phyloP scores from a whole-genome alignment of 2,888 invertebrate species.

The Mactromeris polynyma region DNA sequence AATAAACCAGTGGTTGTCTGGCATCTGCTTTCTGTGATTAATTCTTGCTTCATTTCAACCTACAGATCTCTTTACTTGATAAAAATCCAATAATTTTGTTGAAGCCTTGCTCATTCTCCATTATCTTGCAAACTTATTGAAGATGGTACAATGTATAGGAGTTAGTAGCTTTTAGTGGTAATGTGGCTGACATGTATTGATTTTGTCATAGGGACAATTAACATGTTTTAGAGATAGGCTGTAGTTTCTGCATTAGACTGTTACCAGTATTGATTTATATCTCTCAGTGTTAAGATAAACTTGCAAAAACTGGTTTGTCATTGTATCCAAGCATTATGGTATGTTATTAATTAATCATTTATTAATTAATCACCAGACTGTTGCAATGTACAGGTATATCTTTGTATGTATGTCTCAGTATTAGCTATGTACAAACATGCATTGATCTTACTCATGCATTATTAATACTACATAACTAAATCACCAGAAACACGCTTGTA shows the following conservation, averaged over 20 bases:
- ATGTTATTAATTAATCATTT: too few relatives aligned
- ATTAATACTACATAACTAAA: too few relatives aligned
- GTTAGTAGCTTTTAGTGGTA: not conserved
- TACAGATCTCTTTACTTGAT: not conserved
- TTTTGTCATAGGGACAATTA: slow-evolving; percentile 42
- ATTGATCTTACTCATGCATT: too few relatives aligned
- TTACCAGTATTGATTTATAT: slow-evolving; percentile 34
- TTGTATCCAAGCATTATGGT: too few relatives aligned
- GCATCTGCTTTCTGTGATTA: not conserved
- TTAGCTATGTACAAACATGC: too few relatives aligned
- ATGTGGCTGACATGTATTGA: slow-evolving; percentile 24
- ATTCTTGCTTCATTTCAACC: not conserved
- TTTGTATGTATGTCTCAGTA: too few relatives aligned
- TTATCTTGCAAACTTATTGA: not conserved
- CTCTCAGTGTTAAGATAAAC: not conserved
- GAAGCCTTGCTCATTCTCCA: not conserved
- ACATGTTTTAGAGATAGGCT: not conserved
- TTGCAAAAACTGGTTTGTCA: not conserved
- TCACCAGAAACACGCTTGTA: too few relatives aligned
- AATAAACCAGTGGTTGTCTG: not conserved
- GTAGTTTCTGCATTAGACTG: not conserved
- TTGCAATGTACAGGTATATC: too few relatives aligned
- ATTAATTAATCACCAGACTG: too few relatives aligned
- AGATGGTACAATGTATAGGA: not conserved
- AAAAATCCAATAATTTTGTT: slow-evolving; percentile 1